Evolutionary conservation across 2,797 vertebrate species (phyloP).

Genomic region (Gymnoscopelus braueri): DNA sequence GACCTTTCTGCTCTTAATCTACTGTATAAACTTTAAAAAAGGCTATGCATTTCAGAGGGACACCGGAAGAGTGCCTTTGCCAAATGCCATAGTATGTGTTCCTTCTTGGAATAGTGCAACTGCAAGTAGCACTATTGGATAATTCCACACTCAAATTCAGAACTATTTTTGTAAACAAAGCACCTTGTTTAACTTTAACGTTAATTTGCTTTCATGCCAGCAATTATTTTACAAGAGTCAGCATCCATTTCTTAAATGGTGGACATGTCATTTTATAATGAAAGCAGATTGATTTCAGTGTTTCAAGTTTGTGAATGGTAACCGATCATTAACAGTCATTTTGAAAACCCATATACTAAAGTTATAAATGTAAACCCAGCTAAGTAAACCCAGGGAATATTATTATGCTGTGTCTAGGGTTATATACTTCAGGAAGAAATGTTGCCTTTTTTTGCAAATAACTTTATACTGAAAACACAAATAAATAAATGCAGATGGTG

Average conservation of each 20-base stretch:
- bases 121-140: background rate
- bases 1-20: conserved; percentile 59
- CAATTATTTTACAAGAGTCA: conserved; percentile 33
- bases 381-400: conserved; percentile 12
- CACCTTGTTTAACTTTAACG: conserved; percentile 29
- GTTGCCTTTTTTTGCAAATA: conserved; percentile 33
- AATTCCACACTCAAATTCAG: conserved; percentile 6
- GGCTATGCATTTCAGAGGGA: background rate
- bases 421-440: conserved; percentile 35
- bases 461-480: conserved; percentile 31
- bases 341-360: conserved; percentile 2
- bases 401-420: conserved; percentile 6
- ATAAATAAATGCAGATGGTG: conserved; percentile 48
- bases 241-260: conserved; percentile 36
- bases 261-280: no score
- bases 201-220: conserved; percentile 31
- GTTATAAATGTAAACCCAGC: background rate
- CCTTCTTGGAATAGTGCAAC: no score
- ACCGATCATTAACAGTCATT: no score
- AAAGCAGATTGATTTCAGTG: no score
- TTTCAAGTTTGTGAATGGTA: no score
- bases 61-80: conserved; percentile 17
- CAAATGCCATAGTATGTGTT: conserved; percentile 12
- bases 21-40: conserved; percentile 23
- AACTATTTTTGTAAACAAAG: conserved; percentile 23